Evolutionary conservation across 2,797 vertebrate genomes (phyloP).

Genomic region (Crocodylus rhombifer): DNA sequence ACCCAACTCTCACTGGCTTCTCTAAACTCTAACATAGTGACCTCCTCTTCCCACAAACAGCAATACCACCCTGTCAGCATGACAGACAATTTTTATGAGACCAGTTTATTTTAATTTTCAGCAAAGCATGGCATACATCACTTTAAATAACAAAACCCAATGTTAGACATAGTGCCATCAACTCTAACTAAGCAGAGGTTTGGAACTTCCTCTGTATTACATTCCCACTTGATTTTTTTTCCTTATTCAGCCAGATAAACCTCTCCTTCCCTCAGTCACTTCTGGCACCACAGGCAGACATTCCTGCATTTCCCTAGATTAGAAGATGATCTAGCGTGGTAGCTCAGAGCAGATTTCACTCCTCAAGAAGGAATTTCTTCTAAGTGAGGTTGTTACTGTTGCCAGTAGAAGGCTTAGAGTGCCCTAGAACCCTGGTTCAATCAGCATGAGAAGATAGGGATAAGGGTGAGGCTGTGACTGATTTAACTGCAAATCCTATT

Average conservation of each 20-base stretch:
- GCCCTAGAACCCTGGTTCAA: neutral
- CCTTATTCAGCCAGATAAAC: neutral
- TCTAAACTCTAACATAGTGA: neutral
- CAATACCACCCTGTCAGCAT: neutral
- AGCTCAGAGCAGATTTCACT: slow-evolving; percentile 21
- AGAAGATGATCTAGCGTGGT: slow-evolving; percentile 19
- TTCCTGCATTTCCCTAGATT: slow-evolving; percentile 17
- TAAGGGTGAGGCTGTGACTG: neutral
- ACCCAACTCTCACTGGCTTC: neutral
- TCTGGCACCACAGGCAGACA: neutral
- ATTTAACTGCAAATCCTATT: neutral
- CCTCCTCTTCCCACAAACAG: neutral
- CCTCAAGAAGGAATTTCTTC: neutral
- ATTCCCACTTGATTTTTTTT: slow-evolving; percentile 9
- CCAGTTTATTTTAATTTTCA: slow-evolving; percentile 8
- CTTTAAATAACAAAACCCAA: neutral
- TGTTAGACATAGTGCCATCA: neutral
- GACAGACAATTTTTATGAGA: neutral
- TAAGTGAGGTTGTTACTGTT: neutral
- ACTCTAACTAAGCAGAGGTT: neutral
- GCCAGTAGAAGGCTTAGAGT: neutral
- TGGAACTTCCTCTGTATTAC: neutral
- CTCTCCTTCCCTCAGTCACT: neutral
- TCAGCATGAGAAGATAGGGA: neutral
- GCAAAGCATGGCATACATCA: neutral